Conservation (phyloP, 2,113 vertebrate species). For the Leucopsar rothschildi region DNA sequence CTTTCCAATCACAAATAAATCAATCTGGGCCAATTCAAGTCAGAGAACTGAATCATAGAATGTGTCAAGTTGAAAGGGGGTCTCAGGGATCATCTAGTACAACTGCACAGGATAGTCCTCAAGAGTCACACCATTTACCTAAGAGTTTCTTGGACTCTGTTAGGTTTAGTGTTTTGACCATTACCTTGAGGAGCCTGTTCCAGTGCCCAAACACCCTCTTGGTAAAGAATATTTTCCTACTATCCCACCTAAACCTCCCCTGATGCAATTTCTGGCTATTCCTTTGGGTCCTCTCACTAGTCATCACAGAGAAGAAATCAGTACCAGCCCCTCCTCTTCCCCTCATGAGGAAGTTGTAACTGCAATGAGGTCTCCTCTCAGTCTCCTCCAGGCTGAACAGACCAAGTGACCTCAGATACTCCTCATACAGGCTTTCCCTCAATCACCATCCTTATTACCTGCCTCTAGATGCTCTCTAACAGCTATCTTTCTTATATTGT, state of each 20-base stretch:
- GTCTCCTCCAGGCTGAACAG: neutral
- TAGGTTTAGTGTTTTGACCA: neutral
- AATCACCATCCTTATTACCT: neutral
- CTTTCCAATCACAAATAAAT: neutral
- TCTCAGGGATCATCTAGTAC: neutral
- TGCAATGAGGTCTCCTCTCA: neutral
- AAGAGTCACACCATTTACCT: neutral
- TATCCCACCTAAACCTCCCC: neutral
- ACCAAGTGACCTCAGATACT: neutral
- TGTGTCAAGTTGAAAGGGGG: neutral
- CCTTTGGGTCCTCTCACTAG: neutral
- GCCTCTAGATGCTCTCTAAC: neutral
- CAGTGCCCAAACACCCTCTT: neutral
- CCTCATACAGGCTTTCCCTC: neutral
- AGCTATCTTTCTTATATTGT: neutral
- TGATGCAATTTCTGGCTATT: neutral
- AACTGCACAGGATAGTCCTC: neutral
- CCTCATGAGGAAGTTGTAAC: neutral
- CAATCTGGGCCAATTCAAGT: neutral
- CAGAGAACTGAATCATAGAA: neutral
- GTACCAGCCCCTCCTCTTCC: neutral
- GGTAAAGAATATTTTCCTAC: neutral
- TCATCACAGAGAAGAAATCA: neutral
- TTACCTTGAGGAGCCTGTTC: neutral
- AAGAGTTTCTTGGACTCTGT: neutral